Evolutionary conservation across 2,797 vertebrate species (phyloP).

Genomic region (Rhinella marina): DNA sequence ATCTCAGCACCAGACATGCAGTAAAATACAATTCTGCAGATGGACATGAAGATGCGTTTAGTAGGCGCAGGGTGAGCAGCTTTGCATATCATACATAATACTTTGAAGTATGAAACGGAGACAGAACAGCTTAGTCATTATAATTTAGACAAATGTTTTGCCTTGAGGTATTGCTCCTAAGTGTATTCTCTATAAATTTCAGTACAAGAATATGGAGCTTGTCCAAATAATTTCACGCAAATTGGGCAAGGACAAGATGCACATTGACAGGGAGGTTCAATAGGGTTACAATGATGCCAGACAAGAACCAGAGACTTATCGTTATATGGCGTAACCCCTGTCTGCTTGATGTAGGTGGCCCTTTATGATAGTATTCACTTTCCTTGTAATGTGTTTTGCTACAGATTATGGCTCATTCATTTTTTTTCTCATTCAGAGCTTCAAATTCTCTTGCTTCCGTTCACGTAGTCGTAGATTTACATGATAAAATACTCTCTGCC

Average conservation of each 20-base stretch:
- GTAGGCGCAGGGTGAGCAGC: background rate
- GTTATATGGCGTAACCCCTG: background rate
- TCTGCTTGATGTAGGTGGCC: background rate
- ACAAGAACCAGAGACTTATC: background rate
- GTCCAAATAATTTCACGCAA: slow-evolving; percentile 29
- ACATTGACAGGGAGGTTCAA: slow-evolving; percentile 23
- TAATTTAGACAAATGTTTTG: slow-evolving; percentile 2
- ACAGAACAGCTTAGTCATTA: background rate
- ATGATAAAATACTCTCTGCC: no score
- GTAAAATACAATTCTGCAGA: no score
- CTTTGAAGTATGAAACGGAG: slow-evolving; percentile 9
- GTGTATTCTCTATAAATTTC: slow-evolving; percentile 2
- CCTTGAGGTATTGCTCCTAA: background rate
- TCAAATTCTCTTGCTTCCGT: no score
- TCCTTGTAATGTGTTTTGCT: background rate
- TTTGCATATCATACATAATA: background rate
- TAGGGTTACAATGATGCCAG: background rate
- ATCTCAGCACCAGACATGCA: no score
- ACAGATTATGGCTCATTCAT: background rate
- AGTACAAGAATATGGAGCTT: slow-evolving; percentile 21
- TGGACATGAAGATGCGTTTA: background rate
- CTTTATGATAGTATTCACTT: background rate
- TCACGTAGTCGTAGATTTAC: no score
- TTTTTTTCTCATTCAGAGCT: background rate
- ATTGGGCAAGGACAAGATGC: background rate